A percentile compares a stretch with the other conserved stretches of the same genome.
Conservation (phyloP, 2,113 vertebrate genomes). For the Gnathochromis pfefferi region DNA sequence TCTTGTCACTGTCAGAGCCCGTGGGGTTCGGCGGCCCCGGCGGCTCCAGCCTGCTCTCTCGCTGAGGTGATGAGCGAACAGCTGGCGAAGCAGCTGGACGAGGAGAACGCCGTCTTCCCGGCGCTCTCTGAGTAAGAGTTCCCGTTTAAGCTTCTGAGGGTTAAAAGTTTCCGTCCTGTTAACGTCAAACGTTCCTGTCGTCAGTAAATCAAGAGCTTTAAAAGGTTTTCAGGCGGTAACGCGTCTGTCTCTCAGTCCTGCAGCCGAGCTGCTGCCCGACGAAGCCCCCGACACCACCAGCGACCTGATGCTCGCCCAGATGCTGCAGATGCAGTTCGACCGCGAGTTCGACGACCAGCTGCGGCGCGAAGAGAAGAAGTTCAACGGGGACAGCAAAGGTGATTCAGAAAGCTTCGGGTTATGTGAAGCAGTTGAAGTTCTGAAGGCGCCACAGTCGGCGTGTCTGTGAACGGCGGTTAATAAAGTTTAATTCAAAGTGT, state of each 20-base stretch:
- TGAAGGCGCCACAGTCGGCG: not conserved
- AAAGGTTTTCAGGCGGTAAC: not conserved
- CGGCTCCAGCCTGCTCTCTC: slow-evolving; percentile 78
- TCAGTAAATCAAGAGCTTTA: accelerated
- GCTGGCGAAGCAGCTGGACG: slow-evolving; percentile 85
- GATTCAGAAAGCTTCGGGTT: accelerated
- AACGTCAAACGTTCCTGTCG: accelerated
- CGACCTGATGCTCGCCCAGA: slow-evolving; percentile 92
- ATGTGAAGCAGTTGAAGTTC: accelerated
- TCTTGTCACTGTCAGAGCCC: slow-evolving; percentile 73
- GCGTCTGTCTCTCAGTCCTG: slow-evolving; percentile 51
- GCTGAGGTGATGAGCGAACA: slow-evolving; percentile 97
- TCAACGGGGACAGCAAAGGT: slow-evolving; percentile 99
- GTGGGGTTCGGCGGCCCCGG: slow-evolving; percentile 73
- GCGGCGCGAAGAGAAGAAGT: slow-evolving; percentile 89
- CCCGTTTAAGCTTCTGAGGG: not conserved
- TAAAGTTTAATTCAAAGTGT: not conserved
- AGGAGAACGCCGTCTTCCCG: slow-evolving; percentile 75
- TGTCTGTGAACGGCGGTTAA: not conserved
- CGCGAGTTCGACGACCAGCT: slow-evolving; percentile 93
- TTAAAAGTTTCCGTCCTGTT: not conserved
- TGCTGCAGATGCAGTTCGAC: slow-evolving; percentile 98
- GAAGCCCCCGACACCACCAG: slow-evolving; percentile 81
- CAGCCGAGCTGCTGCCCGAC: slow-evolving; percentile 64
- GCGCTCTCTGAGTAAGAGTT: slow-evolving; percentile 66